Percentiles rank a stretch among this genome's conserved stretches.
Evolutionary conservation across 2,113 vertebrate genomes (phyloP).

Genomic region (Sylvia atricapilla): DNA sequence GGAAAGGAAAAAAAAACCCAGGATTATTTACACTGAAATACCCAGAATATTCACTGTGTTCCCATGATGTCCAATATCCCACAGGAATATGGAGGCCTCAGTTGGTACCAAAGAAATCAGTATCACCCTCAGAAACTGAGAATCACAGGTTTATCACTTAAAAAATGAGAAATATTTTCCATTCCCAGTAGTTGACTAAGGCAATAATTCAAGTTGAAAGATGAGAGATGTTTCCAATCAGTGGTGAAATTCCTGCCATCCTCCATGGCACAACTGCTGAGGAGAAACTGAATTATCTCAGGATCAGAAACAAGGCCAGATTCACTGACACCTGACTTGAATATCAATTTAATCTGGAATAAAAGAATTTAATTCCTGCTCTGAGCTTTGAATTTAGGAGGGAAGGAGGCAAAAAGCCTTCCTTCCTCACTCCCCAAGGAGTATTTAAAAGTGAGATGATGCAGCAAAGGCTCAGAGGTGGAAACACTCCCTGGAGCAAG

Average conservation of each 20-base stretch:
- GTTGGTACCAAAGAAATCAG: neutral
- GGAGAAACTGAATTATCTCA: neutral
- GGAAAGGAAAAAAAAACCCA: neutral
- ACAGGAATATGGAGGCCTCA: neutral
- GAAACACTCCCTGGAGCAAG: neutral
- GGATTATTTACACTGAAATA: neutral
- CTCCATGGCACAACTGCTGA: neutral
- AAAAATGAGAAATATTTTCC: neutral
- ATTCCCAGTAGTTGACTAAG: neutral
- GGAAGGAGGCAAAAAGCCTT: neutral
- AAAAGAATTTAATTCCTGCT: neutral
- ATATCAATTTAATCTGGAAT: neutral
- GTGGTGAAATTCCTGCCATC: neutral
- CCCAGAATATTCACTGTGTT: neutral
- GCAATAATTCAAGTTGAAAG: neutral
- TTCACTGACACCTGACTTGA: neutral
- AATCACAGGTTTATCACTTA: neutral
- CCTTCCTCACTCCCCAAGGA: neutral
- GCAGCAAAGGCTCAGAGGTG: neutral
- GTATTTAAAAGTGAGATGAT: neutral
- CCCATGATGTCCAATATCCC: neutral
- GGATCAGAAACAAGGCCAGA: neutral
- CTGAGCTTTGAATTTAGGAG: neutral
- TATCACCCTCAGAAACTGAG: neutral
- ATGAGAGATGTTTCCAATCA: neutral